Evolutionary conservation across 1,140 invertebrate genomes (phyloP).

Genomic region (Diuraphis noxia): DNA sequence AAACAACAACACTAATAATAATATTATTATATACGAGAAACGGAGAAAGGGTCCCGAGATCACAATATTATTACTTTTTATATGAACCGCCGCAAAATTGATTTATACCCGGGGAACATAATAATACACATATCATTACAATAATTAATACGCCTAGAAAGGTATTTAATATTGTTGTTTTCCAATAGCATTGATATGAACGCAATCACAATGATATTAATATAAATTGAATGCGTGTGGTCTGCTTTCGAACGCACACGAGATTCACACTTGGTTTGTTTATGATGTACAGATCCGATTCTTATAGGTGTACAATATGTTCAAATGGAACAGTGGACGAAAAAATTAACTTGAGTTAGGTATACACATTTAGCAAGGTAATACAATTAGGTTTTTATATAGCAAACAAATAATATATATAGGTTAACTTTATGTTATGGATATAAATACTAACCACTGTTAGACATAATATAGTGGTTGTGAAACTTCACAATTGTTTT

Average conservation of each 20-base stretch:
- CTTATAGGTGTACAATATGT: background rate
- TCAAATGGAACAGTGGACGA: background rate
- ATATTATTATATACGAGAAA: background rate
- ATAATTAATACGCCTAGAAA: background rate
- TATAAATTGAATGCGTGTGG: background rate
- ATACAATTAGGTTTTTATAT: no score
- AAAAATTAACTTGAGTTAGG: background rate
- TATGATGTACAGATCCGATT: background rate
- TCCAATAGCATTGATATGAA: background rate
- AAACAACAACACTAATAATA: background rate
- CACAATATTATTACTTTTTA: constrained; percentile 12
- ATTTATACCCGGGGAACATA: background rate
- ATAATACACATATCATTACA: background rate
- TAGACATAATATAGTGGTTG: background rate
- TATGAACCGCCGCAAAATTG: background rate
- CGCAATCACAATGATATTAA: background rate
- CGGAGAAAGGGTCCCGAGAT: background rate
- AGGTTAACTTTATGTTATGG: background rate
- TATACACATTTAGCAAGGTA: background rate
- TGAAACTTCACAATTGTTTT: background rate
- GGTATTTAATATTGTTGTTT: background rate
- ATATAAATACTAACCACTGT: no score
- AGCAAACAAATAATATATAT: background rate
- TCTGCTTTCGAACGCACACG: background rate
- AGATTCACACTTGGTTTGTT: background rate